A percentile compares a stretch with the other conserved stretches of the same genome.
These are phyloP conservation scores for Heterotilapia buettikoferi DNA, from an alignment of 2,113 vertebrate genomes.

Conservation along the genomic window DNA sequence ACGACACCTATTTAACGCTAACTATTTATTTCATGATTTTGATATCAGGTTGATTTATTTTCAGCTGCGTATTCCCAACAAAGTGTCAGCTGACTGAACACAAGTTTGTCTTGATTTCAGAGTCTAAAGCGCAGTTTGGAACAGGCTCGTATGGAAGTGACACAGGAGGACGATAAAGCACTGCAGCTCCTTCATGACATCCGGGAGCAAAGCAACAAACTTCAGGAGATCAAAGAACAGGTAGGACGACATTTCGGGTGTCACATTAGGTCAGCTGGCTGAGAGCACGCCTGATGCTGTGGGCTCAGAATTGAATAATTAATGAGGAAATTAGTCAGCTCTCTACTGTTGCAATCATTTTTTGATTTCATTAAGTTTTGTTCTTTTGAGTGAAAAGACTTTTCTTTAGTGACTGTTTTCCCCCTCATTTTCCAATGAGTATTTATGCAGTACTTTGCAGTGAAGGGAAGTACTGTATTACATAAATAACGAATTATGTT, in stretches of 20 bases:
- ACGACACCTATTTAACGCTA: neutral
- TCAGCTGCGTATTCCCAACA: neutral
- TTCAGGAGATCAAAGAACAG: constrained; percentile 99
- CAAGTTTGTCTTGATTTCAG: constrained; percentile 62
- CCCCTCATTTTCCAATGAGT: neutral
- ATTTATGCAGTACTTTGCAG: neutral
- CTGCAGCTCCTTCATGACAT: constrained; percentile 97
- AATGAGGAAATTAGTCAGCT: neutral
- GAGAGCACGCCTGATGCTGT: neutral
- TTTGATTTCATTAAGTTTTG: neutral
- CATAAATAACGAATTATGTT: neutral
- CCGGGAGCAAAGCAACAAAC: constrained; percentile 96
- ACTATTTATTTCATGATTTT: neutral
- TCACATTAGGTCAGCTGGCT: neutral
- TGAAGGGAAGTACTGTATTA: neutral
- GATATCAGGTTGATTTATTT: neutral
- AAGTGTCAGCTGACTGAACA: neutral
- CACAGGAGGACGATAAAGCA: constrained; percentile 97
- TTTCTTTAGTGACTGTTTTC: neutral
- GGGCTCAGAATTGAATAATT: neutral
- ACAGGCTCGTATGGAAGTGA: constrained; percentile 96
- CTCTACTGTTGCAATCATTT: neutral
- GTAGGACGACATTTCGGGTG: constrained; percentile 56
- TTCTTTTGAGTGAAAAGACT: neutral
- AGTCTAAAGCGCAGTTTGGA: constrained; percentile 99